Base-by-base conservation (phyloP, 2,797 vertebrate genomes). In the Knipowitschia caucasica region DNA sequence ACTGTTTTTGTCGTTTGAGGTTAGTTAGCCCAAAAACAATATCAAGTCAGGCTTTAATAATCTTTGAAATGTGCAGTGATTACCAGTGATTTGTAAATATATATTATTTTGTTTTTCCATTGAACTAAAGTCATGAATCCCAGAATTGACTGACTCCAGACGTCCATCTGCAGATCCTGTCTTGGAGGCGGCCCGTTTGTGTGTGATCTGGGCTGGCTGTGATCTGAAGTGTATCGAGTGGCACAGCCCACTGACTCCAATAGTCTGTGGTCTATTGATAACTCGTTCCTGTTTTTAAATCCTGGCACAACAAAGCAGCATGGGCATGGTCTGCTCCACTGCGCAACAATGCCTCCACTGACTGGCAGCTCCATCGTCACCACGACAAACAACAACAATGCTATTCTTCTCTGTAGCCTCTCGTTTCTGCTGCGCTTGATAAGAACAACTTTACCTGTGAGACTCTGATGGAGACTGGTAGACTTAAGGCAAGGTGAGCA, bases 251-350 rank as follows among this genome's bases (percentile, higher is more conserved):
- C 75, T 83, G 81, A 85, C 53, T 86, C 63, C 74, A 81, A 74
- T 82, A 85, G 86, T 84, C 89, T 90, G 89, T 43, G 77, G 76
- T 82, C 81, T 75, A 88, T 89, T 91, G 89, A 92, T 92, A 92
- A 91, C 84, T 88, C 69, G 70, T 31, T 71, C 81, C 89, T 90
- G 87, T 87, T 89, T 89, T 88, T 84, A 88, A 89, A 86, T 85
- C 85, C 86, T 84, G 77, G 82, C 83, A 79, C 76, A 85, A 88
- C 85, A 88, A 88, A 82, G 84, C 84, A 84, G 71, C 65, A 59
- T 55, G 83, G 84, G 87, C 80, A 82, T 85, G 56, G 77, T 80
- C 80, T 88, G 90, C 90, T 86, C 81, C 80, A 62, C 81, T 86
- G 89, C 85, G 75, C 84, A 87, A 91, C 89, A 92, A 92, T 90